phyloP scores from a whole-genome alignment of 2,797 vertebrate genomes.

The Gila robusta region DNA sequence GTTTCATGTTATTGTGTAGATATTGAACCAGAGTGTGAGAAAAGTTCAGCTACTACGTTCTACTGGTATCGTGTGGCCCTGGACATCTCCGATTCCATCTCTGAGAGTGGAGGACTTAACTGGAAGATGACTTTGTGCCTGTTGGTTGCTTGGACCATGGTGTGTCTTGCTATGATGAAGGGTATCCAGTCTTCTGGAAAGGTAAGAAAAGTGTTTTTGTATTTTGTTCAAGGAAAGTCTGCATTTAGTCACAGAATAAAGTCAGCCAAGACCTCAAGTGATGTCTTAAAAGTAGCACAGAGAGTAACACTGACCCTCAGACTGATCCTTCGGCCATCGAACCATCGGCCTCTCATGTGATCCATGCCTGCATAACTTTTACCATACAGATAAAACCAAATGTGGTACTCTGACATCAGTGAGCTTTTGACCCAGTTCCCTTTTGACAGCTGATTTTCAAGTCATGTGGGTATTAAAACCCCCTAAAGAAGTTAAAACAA shows the following conservation, averaged over 20 bases:
- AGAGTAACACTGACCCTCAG: conserved; percentile 6
- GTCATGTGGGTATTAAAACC: background rate
- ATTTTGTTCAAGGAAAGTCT: background rate
- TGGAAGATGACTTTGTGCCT: conserved; percentile 96
- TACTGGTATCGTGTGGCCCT: conserved; percentile 97
- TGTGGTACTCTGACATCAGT: conserved; percentile 19
- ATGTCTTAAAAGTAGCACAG: conserved; percentile 4
- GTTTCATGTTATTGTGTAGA: conserved; percentile 71
- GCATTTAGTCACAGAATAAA: background rate
- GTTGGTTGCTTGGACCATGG: conserved; percentile 91
- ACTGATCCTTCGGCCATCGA: background rate
- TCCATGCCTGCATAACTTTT: background rate
- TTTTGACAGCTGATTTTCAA: background rate
- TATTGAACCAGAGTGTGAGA: conserved; percentile 94
- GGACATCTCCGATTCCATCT: conserved; percentile 91
- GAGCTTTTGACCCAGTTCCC: conserved; percentile 10
- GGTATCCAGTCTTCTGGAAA: conserved; percentile 98
- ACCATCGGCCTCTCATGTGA: conserved; percentile 31
- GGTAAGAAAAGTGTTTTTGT: conserved; percentile 74
- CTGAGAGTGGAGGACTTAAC: conserved; percentile 92
- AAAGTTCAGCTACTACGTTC: conserved; percentile 96
- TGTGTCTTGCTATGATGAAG: conserved; percentile 98
- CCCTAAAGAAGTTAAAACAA: background rate
- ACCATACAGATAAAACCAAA: background rate
- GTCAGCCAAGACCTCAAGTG: background rate